Conservation (phyloP, 1,140 invertebrate genomes). For the Meteorus sp. region DNA sequence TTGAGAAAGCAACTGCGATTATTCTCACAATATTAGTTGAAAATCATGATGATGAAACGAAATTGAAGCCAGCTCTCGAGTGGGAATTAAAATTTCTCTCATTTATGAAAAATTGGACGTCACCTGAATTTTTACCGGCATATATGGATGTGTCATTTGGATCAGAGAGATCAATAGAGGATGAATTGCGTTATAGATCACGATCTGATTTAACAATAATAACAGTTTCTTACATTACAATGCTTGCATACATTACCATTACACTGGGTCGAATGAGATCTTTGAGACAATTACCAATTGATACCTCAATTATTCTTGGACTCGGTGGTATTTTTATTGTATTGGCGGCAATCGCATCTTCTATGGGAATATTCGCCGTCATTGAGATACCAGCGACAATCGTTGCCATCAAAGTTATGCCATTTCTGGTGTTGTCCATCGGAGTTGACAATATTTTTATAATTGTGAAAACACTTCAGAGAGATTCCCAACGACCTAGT, state of each 20-base stretch:
- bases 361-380: slow-evolving; percentile 92
- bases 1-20: slow-evolving; percentile 80
- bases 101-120: slow-evolving; percentile 84
- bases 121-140: slow-evolving; percentile 65
- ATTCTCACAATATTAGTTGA: slow-evolving; percentile 92
- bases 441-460: slow-evolving; percentile 99
- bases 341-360: slow-evolving; percentile 84
- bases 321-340: slow-evolving; percentile 92
- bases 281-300: slow-evolving; percentile 74
- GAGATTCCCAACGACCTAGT: slow-evolving; percentile 67
- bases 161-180: slow-evolving; percentile 92
- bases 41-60: slow-evolving; percentile 77
- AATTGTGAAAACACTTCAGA: slow-evolving; percentile 85
- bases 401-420: slow-evolving; percentile 97
- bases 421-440: slow-evolving; percentile 96
- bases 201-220: slow-evolving; percentile 91
- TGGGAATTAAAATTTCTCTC: slow-evolving; percentile 89
- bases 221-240: slow-evolving; percentile 91
- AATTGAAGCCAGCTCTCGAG: slow-evolving; percentile 72
- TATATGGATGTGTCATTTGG: slow-evolving; percentile 88
- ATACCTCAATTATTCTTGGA: slow-evolving; percentile 92
- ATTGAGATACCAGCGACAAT: slow-evolving; percentile 88
- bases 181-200: slow-evolving; percentile 90
- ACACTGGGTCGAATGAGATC: slow-evolving; percentile 84
- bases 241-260: slow-evolving; percentile 97